phyloP scores from a whole-genome alignment of 2,797 vertebrate species.

The Characodon lateralis region DNA sequence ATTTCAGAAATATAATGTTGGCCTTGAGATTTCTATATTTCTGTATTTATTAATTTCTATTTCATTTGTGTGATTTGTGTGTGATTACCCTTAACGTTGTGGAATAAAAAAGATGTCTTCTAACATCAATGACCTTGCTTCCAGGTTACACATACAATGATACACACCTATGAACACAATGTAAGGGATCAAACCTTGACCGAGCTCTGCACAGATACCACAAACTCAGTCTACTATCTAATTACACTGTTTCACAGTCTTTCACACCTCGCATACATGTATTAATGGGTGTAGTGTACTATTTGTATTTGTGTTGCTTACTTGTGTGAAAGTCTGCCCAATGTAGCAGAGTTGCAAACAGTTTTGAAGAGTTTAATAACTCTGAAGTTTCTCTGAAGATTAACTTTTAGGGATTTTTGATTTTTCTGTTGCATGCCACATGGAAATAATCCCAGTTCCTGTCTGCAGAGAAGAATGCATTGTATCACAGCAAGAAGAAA shows the following conservation, averaged over 20 bases:
- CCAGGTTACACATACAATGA: neutral
- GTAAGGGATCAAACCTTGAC: neutral
- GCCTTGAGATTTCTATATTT: neutral
- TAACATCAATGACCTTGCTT: neutral
- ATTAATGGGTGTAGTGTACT: neutral
- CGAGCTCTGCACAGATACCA: neutral
- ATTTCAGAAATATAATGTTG: neutral
- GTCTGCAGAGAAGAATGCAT: conserved; percentile 18
- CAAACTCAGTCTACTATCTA: neutral
- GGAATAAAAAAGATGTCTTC: neutral
- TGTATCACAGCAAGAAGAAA: conserved; percentile 20
- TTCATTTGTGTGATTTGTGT: neutral
- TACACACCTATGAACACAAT: neutral
- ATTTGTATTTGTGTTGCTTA: neutral
- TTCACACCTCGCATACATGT: neutral
- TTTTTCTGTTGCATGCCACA: conserved; percentile 19
- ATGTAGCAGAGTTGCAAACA: neutral
- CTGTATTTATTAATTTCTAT: neutral
- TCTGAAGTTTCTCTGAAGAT: neutral
- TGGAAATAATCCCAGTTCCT: conserved; percentile 19
- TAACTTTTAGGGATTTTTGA: conserved; percentile 19
- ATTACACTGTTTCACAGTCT: neutral
- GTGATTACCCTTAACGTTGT: neutral
- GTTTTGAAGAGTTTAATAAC: neutral
- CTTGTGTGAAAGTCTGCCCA: neutral